phyloP scores from a whole-genome alignment of 2,888 invertebrate species.

The Muschampia plurimacula region DNA sequence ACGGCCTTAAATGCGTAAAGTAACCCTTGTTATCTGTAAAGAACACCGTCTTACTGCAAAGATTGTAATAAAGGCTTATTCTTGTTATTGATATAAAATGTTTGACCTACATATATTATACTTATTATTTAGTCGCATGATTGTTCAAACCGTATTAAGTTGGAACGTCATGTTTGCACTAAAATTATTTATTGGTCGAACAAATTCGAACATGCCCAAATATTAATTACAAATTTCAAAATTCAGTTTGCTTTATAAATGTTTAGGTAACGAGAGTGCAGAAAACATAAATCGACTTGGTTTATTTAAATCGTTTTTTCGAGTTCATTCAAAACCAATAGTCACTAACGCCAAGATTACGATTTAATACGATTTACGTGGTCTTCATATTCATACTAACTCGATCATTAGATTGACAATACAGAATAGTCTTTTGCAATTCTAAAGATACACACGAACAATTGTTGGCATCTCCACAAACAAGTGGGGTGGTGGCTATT shows the following conservation, averaged over 20 bases:
- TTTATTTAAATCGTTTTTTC: not conserved
- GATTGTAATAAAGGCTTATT: too few relatives aligned
- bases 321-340: conserved; percentile 3
- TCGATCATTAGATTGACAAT: conserved; percentile 21
- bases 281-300: not conserved
- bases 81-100: too few relatives aligned
- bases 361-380: conserved; percentile 7
- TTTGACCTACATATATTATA: too few relatives aligned
- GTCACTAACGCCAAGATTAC: not conserved
- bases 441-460: conserved; percentile 14
- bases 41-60: too few relatives aligned
- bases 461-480: conserved; percentile 11
- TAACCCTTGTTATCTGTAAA: too few relatives aligned
- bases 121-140: too few relatives aligned
- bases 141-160: too few relatives aligned
- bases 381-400: conserved; percentile 22
- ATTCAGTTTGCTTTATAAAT: not conserved
- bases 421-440: conserved; percentile 30
- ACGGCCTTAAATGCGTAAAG: too few relatives aligned
- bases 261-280: not conserved
- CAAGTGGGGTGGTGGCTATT: conserved; percentile 10
- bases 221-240: not conserved
- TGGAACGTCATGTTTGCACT: not conserved
- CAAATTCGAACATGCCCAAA: not conserved
- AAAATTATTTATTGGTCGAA: not conserved